A percentile compares a stretch with the other conserved stretches of the same genome.
phyloP scores from a whole-genome alignment of 2,113 vertebrate species.

The Pygathrix nemaeus region DNA sequence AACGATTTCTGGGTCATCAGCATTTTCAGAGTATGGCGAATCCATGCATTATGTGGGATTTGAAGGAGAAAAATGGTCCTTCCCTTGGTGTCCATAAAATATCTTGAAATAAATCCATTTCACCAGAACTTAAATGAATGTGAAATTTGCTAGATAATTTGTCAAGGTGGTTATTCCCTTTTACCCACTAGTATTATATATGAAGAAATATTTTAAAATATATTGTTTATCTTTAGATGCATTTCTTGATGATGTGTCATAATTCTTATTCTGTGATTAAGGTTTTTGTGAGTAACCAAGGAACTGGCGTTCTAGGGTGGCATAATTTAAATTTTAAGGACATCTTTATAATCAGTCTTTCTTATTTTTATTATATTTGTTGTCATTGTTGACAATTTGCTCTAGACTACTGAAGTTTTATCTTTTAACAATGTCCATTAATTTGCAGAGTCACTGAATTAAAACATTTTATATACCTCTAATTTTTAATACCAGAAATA shows the following conservation, averaged over 20 bases:
- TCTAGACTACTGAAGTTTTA: neutral
- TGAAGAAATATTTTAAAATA: neutral
- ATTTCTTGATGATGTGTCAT: neutral
- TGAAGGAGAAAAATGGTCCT: neutral
- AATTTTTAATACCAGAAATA: constrained; percentile 12
- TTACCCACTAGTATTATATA: neutral
- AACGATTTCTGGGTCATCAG: neutral
- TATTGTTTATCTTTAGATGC: neutral
- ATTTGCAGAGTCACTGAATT: neutral
- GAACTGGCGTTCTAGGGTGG: neutral
- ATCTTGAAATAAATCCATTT: neutral
- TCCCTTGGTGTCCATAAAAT: neutral
- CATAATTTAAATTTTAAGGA: neutral
- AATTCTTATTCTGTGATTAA: neutral
- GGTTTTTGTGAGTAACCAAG: neutral
- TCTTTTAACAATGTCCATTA: neutral
- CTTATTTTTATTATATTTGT: neutral
- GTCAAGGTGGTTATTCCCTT: neutral
- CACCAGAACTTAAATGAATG: neutral
- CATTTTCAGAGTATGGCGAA: neutral
- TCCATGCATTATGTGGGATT: neutral
- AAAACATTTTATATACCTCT: neutral
- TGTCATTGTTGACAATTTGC: neutral
- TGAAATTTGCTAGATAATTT: neutral
- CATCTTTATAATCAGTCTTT: neutral